A percentile compares a stretch with the other conserved stretches of the same genome.
Conservation (phyloP, 2,797 vertebrate genomes). For the Sarcoramphus papa region DNA sequence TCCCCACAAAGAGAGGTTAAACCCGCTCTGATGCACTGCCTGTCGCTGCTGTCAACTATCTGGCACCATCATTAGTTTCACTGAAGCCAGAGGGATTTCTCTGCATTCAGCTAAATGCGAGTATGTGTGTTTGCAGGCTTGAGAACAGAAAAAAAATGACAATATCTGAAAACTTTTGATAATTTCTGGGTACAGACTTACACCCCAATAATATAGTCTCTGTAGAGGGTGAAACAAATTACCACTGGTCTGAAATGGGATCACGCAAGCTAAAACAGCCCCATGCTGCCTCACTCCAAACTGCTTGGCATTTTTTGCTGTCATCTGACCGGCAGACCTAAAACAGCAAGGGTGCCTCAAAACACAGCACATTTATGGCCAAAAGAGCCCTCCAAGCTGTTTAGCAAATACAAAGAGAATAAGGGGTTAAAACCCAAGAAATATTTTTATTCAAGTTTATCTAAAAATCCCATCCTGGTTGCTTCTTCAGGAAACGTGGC, state of each 20-base stretch:
- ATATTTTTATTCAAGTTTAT: not conserved
- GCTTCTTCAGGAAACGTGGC: not conserved
- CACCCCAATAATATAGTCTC: not conserved
- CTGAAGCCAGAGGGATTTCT: constrained; percentile 7
- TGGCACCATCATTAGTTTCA: not conserved
- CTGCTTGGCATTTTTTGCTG: not conserved
- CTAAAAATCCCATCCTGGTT: not conserved
- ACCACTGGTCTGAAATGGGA: not conserved
- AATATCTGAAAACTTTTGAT: not conserved
- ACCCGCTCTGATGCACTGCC: not conserved
- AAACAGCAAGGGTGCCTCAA: not conserved
- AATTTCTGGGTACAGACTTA: not conserved
- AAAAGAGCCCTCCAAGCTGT: not conserved
- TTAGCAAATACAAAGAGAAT: not conserved
- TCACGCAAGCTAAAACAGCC: not conserved
- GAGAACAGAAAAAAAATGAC: not conserved
- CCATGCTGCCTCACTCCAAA: not conserved
- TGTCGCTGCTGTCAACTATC: not conserved
- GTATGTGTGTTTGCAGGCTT: not conserved
- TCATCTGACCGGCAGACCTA: not conserved
- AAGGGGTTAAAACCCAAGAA: not conserved
- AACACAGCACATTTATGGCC: not conserved
- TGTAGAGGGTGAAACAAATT: not conserved
- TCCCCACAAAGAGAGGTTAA: constrained; percentile 23
- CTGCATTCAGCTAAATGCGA: not conserved